Evolutionary conservation across 2,113 vertebrate species (phyloP).

Genomic region (Bettongia penicillata): DNA sequence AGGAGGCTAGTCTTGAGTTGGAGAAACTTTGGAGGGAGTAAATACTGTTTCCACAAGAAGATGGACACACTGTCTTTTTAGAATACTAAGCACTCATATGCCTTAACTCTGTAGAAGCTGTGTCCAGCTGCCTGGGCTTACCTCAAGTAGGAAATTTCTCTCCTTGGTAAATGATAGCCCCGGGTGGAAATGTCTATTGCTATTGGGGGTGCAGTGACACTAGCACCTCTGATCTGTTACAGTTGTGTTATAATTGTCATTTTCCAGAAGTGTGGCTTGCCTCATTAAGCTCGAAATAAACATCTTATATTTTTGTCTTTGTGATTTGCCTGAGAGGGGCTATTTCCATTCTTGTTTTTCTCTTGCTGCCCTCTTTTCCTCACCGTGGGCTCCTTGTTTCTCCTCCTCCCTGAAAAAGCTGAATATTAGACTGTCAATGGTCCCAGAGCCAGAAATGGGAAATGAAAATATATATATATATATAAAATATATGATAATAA

Average conservation of each 20-base stretch:
- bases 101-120: neutral
- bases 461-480: too few species aligned
- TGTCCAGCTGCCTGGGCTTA: neutral
- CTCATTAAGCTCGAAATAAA: conserved; percentile 10
- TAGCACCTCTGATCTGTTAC: conserved; percentile 3
- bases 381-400: neutral
- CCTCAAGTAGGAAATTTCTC: neutral
- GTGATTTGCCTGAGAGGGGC: neutral
- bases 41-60: neutral
- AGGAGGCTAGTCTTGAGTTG: neutral
- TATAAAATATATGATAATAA: neutral
- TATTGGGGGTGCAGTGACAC: neutral
- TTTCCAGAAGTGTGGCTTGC: conserved; percentile 4
- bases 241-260: neutral
- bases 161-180: neutral
- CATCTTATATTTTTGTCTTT: conserved; percentile 6
- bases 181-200: neutral
- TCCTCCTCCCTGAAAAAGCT: neutral
- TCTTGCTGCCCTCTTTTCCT: neutral
- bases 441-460: neutral
- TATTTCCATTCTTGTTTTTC: neutral
- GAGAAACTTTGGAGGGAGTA: neutral
- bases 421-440: neutral
- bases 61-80: neutral
- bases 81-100: neutral